Evolutionary conservation across 2,113 vertebrate genomes (phyloP), one percentile per base, ranked within the genome.

Genomic region (Ivindomyrus marchei): DNA sequence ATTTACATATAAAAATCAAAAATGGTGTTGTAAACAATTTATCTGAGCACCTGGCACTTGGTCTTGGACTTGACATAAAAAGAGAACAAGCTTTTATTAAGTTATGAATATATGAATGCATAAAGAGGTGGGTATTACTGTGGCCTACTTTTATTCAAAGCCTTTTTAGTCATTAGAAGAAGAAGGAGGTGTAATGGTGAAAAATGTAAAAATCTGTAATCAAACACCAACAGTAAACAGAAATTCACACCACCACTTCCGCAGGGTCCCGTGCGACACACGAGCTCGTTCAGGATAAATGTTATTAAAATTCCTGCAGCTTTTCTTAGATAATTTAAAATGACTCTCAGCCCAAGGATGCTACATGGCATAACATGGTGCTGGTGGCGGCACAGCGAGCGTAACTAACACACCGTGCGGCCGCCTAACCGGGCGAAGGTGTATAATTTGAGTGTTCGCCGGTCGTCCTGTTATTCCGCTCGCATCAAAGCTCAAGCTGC

Each of bases 71-170:
- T 80, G 74, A 42, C 74, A 42, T 19, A 80, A 80, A 42, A 39
- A 80, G 74, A 80, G 31, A 70, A 70, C n/a, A 70, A 39, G 74
- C 74, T 80, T 80, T 80, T 80, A 80, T 80, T 70, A 80, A 80
- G 36, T 80, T 80, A 80, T 80, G 74, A 80, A 80, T 80, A 80
- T 6, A 42, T 80, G 74, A 80, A 80, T 80, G 74, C 36, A 42
- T 80, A 80, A 80, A 42, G 36, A 42, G 36, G 36, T 19, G 4
- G 31, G 1, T 42, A 80, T 39, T 80, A 80, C 36, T 80, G 31
- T 42, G 74, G 36, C 74, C 74, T 80, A 80, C 74, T 80, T 19
- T 80, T 80, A 13, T 80, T 80, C 74, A 80, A 42, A 80, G 74
- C 74, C 36, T 39, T 17, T 77, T 80, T 42, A 80, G 74, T 80